phyloP scores from a whole-genome alignment of 1,140 invertebrate genomes.

The Manduca sexta region DNA sequence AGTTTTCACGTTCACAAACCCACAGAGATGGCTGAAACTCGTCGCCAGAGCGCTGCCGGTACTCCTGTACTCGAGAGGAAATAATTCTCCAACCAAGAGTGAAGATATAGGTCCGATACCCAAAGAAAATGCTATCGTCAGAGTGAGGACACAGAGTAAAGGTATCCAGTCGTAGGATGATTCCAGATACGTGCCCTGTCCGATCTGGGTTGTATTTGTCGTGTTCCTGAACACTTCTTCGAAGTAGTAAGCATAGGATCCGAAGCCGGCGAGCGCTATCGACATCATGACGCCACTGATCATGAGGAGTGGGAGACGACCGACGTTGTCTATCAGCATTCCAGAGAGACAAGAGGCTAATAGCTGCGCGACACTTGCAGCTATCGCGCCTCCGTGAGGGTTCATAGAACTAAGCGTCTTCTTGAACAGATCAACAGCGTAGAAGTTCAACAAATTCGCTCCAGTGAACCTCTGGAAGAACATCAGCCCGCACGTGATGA shows the following conservation, averaged over 20 bases:
- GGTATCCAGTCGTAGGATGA: constrained; percentile 87
- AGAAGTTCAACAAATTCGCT: constrained; percentile 87
- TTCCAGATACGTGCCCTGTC: too few species aligned
- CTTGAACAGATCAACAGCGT: constrained; percentile 86
- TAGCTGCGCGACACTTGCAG: constrained; percentile 85
- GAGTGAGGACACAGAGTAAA: constrained; percentile 85
- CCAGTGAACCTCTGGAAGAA: constrained; percentile 89
- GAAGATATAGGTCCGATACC: constrained; percentile 93
- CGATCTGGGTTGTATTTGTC: constrained; percentile 39
- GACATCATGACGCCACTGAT: constrained; percentile 89
- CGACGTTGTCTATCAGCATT: constrained; percentile 85
- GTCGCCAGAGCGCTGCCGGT: constrained; percentile 88
- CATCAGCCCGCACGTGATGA: constrained; percentile 88
- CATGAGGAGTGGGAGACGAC: constrained; percentile 83
- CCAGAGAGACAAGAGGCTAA: constrained; percentile 85
- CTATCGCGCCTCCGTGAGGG: constrained; percentile 87
- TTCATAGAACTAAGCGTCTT: constrained; percentile 85
- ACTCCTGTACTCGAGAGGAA: constrained; percentile 88
- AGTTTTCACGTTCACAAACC: constrained; percentile 91
- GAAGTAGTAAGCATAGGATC: constrained; percentile 87
- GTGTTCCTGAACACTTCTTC: constrained; percentile 72
- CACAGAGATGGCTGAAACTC: constrained; percentile 90
- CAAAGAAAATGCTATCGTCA: constrained; percentile 88
- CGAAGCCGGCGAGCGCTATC: constrained; percentile 84
- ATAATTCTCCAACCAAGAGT: constrained; percentile 90